Conservation (phyloP, 2,113 vertebrate species). For the Aepyceros melampus region DNA sequence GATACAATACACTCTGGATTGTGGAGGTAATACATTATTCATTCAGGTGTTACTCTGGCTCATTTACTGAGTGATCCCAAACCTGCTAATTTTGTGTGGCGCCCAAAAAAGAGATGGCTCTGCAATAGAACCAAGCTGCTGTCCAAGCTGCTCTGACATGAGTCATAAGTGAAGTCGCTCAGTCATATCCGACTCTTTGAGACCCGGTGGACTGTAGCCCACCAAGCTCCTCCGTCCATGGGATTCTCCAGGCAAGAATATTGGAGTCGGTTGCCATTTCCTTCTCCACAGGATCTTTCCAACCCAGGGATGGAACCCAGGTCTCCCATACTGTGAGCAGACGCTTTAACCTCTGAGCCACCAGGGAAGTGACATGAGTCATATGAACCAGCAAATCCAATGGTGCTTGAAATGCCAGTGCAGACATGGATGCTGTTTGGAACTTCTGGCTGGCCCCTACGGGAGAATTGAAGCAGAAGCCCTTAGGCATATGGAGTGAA, state of each 20-base stretch:
- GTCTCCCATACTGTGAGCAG: no score
- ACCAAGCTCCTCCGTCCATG: no score
- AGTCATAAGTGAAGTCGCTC: no score
- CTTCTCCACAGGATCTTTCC: no score
- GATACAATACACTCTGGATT: neutral
- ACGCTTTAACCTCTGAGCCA: no score
- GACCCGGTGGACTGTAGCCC: no score
- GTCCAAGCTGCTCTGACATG: neutral
- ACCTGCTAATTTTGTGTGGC: neutral
- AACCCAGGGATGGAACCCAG: no score
- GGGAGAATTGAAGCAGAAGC: neutral
- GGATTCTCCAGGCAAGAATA: no score
- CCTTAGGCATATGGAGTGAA: neutral
- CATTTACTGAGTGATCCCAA: neutral
- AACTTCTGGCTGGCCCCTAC: neutral
- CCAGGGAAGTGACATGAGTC: neutral
- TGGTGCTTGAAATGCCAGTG: neutral
- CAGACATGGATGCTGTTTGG: neutral
- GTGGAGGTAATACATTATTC: neutral
- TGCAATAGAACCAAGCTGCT: neutral
- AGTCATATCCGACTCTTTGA: no score
- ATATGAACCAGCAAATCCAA: neutral
- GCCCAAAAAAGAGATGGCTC: neutral
- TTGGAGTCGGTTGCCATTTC: no score
- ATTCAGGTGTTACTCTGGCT: neutral